Percentiles rank a stretch among this genome's conserved stretches.
Conservation (phyloP, 2,113 vertebrate genomes). For the Ramphastos sulfuratus region DNA sequence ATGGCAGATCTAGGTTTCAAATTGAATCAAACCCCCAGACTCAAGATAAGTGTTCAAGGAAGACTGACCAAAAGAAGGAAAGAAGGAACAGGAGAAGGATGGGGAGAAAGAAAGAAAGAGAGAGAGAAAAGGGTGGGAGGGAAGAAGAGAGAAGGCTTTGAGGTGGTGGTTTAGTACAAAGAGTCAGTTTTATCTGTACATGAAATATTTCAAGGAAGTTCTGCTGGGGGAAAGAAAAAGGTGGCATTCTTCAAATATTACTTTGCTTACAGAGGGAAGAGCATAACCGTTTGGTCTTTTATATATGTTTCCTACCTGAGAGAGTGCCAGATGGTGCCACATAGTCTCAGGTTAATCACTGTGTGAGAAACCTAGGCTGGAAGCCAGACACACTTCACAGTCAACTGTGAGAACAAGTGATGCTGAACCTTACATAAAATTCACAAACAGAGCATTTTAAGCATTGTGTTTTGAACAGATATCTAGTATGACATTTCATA, state of each 20-base stretch:
- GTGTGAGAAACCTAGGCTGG: slow-evolving; percentile 70
- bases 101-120: neutral
- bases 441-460: slow-evolving; percentile 19
- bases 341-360: slow-evolving; percentile 73
- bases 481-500: slow-evolving; percentile 53
- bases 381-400: slow-evolving; percentile 69
- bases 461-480: slow-evolving; percentile 64
- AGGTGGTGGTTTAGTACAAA: neutral
- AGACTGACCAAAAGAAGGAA: neutral
- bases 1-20: neutral
- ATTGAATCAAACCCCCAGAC: neutral
- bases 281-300: slow-evolving; percentile 37
- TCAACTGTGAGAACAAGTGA: slow-evolving; percentile 57
- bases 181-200: neutral
- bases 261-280: slow-evolving; percentile 32
- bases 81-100: neutral
- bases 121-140: neutral
- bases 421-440: slow-evolving; percentile 62
- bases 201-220: neutral
- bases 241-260: neutral
- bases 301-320: slow-evolving; percentile 69
- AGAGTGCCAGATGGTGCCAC: slow-evolving; percentile 73
- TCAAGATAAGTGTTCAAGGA: neutral
- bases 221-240: neutral
- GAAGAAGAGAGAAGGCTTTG: neutral